phyloP scores from a whole-genome alignment of 1,140 invertebrate species.

The Phocides pigmalion region DNA sequence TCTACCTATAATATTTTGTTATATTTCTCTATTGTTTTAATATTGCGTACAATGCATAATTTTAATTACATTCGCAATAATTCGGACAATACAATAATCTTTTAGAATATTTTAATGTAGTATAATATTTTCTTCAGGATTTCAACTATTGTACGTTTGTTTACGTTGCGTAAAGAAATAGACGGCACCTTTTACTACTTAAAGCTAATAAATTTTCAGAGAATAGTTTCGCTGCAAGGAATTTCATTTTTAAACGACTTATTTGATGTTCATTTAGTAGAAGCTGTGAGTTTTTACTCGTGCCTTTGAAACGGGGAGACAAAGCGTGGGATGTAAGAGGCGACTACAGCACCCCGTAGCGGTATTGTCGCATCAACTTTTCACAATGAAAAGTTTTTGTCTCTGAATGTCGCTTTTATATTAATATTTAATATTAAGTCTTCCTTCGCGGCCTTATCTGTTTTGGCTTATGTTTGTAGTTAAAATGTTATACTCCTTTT shows the following conservation, averaged over 20 bases:
- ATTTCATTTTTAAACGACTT: not conserved
- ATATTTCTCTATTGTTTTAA: no score
- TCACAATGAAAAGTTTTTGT: not conserved
- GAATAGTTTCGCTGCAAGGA: not conserved
- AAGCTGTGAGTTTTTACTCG: not conserved
- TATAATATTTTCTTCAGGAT: no score
- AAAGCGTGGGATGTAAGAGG: not conserved
- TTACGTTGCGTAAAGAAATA: no score
- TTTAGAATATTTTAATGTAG: no score
- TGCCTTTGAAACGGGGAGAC: not conserved
- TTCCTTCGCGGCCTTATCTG: not conserved
- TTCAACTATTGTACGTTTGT: no score
- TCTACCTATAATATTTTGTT: not conserved
- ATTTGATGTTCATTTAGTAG: not conserved
- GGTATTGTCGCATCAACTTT: constrained; percentile 1
- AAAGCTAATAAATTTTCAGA: not conserved
- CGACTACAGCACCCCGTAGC: not conserved
- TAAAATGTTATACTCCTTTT: not conserved
- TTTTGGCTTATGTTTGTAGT: not conserved
- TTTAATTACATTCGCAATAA: no score
- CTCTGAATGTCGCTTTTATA: not conserved
- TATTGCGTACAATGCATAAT: no score
- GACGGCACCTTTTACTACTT: no score
- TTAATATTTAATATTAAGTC: not conserved
- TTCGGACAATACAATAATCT: no score